Conservation (phyloP, 2,797 vertebrate species). For the Sebastes matsubarae region DNA sequence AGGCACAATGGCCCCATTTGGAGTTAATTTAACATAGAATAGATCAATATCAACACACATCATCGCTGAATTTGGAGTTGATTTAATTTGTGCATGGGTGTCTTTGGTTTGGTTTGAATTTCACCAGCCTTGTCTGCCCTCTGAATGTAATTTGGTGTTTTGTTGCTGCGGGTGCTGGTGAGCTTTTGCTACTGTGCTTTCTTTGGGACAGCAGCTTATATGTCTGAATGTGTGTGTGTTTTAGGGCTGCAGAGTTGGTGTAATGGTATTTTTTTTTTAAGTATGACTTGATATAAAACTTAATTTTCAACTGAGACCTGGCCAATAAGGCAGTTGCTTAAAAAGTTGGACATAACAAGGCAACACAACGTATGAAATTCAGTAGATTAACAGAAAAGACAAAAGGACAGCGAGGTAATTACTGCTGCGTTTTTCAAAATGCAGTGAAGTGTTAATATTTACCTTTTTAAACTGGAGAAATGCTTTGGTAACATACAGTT, state of each 20-base stretch:
- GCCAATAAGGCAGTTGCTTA: neutral
- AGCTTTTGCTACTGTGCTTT: conserved; percentile 39
- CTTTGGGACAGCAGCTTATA: neutral
- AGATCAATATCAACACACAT: conserved; percentile 52
- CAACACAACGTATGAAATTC: neutral
- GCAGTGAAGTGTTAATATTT: neutral
- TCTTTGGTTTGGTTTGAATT: conserved; percentile 46
- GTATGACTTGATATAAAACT: neutral
- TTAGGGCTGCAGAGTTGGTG: conserved; percentile 38
- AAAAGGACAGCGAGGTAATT: neutral
- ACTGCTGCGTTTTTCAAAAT: neutral
- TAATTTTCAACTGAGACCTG: neutral
- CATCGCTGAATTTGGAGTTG: conserved; percentile 44
- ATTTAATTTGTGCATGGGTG: conserved; percentile 63
- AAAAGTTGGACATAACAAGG: neutral
- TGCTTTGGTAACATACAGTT: neutral
- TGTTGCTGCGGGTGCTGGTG: conserved; percentile 42
- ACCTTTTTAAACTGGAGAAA: neutral
- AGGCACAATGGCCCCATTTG: conserved; percentile 10
- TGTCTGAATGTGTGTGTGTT: neutral
- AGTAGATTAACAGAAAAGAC: neutral
- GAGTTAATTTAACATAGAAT: conserved; percentile 19
- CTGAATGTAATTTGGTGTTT: conserved; percentile 17
- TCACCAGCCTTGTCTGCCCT: conserved; percentile 8
- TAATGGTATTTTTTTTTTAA: neutral